Conservation (phyloP, 2,797 vertebrate species). For the Sebastes miniatus region DNA sequence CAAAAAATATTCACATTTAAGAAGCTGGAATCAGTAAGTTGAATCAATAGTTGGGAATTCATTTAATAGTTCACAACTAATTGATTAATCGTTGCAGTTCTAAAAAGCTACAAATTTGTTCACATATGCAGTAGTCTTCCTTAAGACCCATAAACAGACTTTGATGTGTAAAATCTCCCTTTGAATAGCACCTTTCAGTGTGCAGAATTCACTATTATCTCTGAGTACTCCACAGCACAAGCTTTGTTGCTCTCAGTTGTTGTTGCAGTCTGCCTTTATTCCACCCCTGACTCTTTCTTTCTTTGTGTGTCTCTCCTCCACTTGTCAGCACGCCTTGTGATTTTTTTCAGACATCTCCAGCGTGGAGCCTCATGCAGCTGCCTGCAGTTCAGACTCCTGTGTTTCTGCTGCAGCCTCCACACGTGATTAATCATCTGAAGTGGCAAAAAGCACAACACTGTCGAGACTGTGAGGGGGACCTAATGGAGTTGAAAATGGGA, state of each 20-base stretch:
- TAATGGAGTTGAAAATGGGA: conserved; percentile 81
- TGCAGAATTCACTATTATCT: conserved; percentile 13
- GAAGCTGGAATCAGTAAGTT: too few species aligned
- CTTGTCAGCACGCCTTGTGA: conserved; percentile 35
- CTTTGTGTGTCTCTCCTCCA: conserved; percentile 18
- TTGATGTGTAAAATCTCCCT: neutral
- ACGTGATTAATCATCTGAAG: conserved; percentile 79
- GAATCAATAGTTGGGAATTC: too few species aligned
- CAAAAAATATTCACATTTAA: too few species aligned
- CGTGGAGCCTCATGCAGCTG: conserved; percentile 40
- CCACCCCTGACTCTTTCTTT: neutral
- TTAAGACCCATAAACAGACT: neutral
- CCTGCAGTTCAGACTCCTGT: conserved; percentile 49
- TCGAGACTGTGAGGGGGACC: conserved; percentile 63
- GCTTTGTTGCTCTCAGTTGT: conserved; percentile 7
- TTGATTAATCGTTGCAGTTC: too few species aligned
- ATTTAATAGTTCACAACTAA: too few species aligned
- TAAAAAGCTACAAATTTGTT: neutral
- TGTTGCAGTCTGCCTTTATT: conserved; percentile 37
- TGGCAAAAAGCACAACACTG: conserved; percentile 75
- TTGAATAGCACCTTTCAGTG: neutral
- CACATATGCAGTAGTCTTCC: neutral
- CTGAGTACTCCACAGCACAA: neutral
- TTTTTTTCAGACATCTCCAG: conserved; percentile 42
- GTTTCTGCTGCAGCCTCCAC: conserved; percentile 62